Base-by-base conservation (phyloP, 1,140 invertebrate species). In the Mactra quadrangularis region DNA sequence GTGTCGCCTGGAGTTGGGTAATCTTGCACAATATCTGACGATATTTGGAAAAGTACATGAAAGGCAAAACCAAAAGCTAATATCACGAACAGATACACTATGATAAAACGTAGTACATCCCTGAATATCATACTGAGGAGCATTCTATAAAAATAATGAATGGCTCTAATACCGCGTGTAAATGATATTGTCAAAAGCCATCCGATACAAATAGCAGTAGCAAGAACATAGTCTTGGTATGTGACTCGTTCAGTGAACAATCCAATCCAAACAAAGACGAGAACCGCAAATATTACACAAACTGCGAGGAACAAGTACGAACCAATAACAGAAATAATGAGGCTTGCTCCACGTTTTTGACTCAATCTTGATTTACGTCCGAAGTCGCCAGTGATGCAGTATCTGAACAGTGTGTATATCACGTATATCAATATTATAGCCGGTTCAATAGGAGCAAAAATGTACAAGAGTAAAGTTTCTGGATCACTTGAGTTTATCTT, bases 131-230 rank as follows among this genome's bases (percentile, higher is more conserved):
- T 91, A 70, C 86, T 88, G 38, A 88, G 82, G 6, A 92, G 84
- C 87, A 92, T 88, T 45, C 85, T 62, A 85, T 89, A 91, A 79
- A 91, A 92, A 55, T 90, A 90, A 82, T 91, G 89, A 31, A 92
- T 88, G 3, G 75, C 60, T 62, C 88, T 86, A 50, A 91, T 90
- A 11, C 89, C 91, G 17, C 90, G 66, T 3, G 90, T 91, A 70
- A 90, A 91, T 6, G 83, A 55, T 25, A 92, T 89, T 17, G 88
- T 85, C 29, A 86, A 77, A 15, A 91, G 71, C 91, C 91, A 92
- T 41, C 91, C 91, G 0, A 91, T 50, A 33, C 88, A 87, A 1
- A 91, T 64, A 11, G 87, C 71, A 0, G 87, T 41, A 2, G 91
- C 75, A 3, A 92, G 75, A 29, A 90, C 53, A 60, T 90, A 89